phyloP scores from a whole-genome alignment of 2,888 invertebrate genomes.

The Troides oblongomaculatus region DNA sequence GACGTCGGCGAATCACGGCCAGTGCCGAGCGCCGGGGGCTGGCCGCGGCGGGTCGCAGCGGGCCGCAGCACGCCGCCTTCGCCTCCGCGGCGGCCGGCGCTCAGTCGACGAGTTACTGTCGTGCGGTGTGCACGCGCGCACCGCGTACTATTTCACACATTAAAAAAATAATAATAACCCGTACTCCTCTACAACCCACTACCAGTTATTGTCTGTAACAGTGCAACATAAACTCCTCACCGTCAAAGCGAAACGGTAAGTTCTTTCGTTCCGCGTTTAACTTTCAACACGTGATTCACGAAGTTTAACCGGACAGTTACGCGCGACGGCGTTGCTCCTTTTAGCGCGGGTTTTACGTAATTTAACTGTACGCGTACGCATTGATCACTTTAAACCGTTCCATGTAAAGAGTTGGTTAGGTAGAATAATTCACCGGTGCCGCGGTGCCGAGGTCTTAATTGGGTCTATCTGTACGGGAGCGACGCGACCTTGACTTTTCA shows the following conservation, averaged over 20 bases:
- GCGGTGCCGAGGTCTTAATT: no score
- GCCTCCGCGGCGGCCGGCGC: neutral
- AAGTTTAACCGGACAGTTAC: conserved; percentile 38
- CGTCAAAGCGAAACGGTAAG: conserved; percentile 38
- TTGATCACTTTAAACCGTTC: no score
- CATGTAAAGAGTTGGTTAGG: no score
- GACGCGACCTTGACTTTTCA: no score
- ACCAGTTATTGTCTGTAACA: conserved; percentile 52
- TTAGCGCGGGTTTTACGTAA: conserved; percentile 27
- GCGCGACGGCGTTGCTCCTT: conserved; percentile 27
- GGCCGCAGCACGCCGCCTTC: no score
- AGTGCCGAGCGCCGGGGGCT: conserved; percentile 8
- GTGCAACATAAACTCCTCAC: conserved; percentile 29
- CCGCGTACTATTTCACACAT: conserved; percentile 16
- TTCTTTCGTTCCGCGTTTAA: conserved; percentile 12
- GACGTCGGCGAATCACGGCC: conserved; percentile 34
- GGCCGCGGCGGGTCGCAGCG: no score
- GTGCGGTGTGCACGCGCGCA: conserved; percentile 45
- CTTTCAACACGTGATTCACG: conserved; percentile 40
- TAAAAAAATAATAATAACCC: conserved; percentile 36
- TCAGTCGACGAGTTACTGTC: conserved; percentile 63
- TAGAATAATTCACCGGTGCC: no score
- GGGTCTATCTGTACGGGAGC: no score
- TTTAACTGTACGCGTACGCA: conserved; percentile 8
- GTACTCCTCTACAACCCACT: conserved; percentile 40